Base-by-base conservation (phyloP, 2,888 invertebrate genomes). In the Biston stratarius region DNA sequence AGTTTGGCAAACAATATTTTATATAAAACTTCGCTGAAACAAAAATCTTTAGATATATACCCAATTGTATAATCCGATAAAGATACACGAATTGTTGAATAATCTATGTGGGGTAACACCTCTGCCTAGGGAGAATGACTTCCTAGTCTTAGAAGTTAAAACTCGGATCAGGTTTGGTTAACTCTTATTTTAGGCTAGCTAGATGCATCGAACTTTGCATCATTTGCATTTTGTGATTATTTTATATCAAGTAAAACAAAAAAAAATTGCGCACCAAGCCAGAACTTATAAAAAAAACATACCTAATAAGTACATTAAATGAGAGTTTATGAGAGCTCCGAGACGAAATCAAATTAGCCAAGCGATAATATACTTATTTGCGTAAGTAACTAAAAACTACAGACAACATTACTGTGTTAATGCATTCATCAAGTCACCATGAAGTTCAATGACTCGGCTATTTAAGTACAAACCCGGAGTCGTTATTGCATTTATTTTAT, bases 361-460 rank as follows among this genome's bases (percentile, higher is more conserved):
- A 24, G 24, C 24, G 24, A 24, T 24, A 12, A 44, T 7, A 8
- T 14, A 14, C 12, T 14, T 14, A 8, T 48, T 15, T 14, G 11
- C 9, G 15, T 47, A 48, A 6, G 48, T 48, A 24, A 48, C 24
- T 48, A 24, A 11, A 48, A 48, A 11, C 48, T 47, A 47, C 47
- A 33, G 11, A 11, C 49, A n/a, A 49, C 40, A 42, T 59, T 40
- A 47, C n/a, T 68, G 69, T 67, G 71, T 67, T 68, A 74, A 69
- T 75, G 70, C 71, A 76, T 77, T 79, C 77, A 80, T 83, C 78
- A 84, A 81, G 90, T 89, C 89, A 88, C 79, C 78, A 80, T 83
- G 77, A 84, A 81, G 91, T 90, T 91, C 91, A 87, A 86, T 82
- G 88, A 87, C 89, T 83, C 79, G 66, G 77, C 80, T 85, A 85